phyloP scores from a whole-genome alignment of 2,888 invertebrate genomes.

The Alloplasta piceator region DNA sequence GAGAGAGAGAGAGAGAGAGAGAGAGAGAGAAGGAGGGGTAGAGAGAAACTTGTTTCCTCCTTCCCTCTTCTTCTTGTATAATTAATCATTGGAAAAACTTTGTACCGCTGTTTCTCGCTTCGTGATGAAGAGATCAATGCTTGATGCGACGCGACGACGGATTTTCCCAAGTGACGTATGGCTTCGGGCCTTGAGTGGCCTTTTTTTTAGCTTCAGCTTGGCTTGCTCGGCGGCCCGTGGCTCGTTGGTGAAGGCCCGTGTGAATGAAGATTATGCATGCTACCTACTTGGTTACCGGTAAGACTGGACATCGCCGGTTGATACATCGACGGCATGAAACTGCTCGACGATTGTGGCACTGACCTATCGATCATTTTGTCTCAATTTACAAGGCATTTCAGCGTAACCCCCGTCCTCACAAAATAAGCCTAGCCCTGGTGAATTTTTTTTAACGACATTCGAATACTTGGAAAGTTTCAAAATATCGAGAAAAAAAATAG shows the following conservation, averaged over 20 bases:
- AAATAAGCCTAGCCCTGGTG: too few species aligned
- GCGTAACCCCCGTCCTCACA: too few species aligned
- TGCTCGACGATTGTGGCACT: conserved; percentile 75
- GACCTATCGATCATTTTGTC: conserved; percentile 70
- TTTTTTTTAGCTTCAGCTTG: conserved; percentile 78
- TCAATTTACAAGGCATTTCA: too few species aligned
- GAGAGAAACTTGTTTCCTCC: not conserved
- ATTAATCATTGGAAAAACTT: not conserved
- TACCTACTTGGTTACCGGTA: conserved; percentile 77
- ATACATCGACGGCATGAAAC: conserved; percentile 78
- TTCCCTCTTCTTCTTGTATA: not conserved
- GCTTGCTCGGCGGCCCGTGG: conserved; percentile 77
- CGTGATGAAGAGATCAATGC: not conserved
- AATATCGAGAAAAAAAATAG: too few species aligned
- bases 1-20: not conserved
- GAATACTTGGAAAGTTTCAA: too few species aligned
- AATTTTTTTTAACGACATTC: too few species aligned
- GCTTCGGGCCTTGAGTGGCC: conserved; percentile 53
- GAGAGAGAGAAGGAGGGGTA: not conserved
- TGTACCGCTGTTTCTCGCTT: not conserved
- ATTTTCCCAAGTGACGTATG: conserved; percentile 55
- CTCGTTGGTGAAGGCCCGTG: conserved; percentile 78
- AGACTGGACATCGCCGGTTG: conserved; percentile 77
- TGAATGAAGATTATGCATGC: conserved; percentile 77
- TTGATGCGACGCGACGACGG: conserved; percentile 36